Percentiles rank a stretch among this genome's conserved stretches.
Evolutionary conservation across 2,113 vertebrate species (phyloP).

Genomic region (Salvelinus sp.): DNA sequence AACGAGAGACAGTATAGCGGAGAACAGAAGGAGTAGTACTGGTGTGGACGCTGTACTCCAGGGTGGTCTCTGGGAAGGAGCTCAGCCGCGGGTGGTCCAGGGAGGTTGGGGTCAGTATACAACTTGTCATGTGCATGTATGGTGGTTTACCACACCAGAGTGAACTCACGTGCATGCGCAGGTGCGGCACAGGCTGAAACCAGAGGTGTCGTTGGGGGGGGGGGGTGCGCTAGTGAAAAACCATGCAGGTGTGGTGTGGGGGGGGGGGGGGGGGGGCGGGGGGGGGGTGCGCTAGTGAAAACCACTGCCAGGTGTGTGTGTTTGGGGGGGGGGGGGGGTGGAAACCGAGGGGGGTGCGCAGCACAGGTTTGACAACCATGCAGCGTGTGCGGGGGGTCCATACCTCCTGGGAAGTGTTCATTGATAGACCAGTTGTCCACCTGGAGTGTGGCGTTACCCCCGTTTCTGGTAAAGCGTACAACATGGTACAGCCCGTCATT

Average conservation of each 20-base stretch:
- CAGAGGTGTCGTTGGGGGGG: too few species aligned
- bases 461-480: constrained; percentile 94
- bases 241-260: too few species aligned
- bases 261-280: too few species aligned
- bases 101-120: neutral
- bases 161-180: too few species aligned
- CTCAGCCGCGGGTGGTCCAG: constrained; percentile 46
- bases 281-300: too few species aligned
- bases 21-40: neutral
- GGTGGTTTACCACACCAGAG: too few species aligned
- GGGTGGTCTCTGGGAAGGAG: neutral
- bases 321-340: too few species aligned
- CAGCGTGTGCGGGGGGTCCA: neutral
- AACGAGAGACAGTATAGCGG: neutral
- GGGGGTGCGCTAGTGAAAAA: too few species aligned
- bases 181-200: too few species aligned
- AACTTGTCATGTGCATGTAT: neutral
- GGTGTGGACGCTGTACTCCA: neutral
- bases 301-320: too few species aligned
- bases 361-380: too few species aligned
- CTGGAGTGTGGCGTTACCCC: constrained; percentile 94
- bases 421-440: constrained; percentile 97
- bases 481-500: constrained; percentile 97
- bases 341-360: too few species aligned
- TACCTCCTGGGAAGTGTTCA: constrained; percentile 96